Evolutionary conservation across 1,140 invertebrate genomes (phyloP), one percentile per base, ranked within the genome.

Genomic region (Caenorhabditis brenneri): DNA sequence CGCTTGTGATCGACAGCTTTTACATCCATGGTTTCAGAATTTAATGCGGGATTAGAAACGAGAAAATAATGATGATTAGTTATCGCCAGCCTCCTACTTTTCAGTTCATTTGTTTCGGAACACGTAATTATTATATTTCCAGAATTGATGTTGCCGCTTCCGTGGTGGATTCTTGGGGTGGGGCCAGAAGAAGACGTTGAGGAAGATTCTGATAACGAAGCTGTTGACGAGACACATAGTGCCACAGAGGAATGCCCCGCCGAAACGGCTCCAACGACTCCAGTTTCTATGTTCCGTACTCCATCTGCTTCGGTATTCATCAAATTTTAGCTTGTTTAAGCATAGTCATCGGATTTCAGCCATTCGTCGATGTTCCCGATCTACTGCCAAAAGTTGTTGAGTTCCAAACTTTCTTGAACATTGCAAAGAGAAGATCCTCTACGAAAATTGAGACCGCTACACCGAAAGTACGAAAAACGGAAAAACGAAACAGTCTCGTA

Each of bases 141-240:
- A 42, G 65, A 24, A 33, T 27, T 6, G 0, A 74, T 74, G 65
- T 15, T 74, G 12, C 36, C 65, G 36, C 36, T 74, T 24, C 65
- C 65, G 19, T 74, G 65, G 65, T 74, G 65, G 65, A 74, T 74
- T 39, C 36, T 74, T n/a, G 65, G 65, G 24, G n/a, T 24, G 7
- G 36, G 22, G 6, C 65, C 65, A 2, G 65, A 74, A 42, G 65
- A 74, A 46, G 24, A 58, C 1, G n/a, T 10, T 27, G n/a, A 24
- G 1, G 53, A 58, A 24, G 29, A 36, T 65, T 65, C 65, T 10
- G 58, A 65, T 19, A 6, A 65, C 16, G 58, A 65, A 33, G 6
- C 27, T 10, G 48, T 51, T n/a, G 48, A 51, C 48, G 48, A 12
- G n/a, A 51, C n/a, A n/a, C 15, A 2, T 51, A 22, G 53, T 10